phyloP scores from a whole-genome alignment of 2,888 invertebrate genomes.

The Maniola hyperantus region DNA sequence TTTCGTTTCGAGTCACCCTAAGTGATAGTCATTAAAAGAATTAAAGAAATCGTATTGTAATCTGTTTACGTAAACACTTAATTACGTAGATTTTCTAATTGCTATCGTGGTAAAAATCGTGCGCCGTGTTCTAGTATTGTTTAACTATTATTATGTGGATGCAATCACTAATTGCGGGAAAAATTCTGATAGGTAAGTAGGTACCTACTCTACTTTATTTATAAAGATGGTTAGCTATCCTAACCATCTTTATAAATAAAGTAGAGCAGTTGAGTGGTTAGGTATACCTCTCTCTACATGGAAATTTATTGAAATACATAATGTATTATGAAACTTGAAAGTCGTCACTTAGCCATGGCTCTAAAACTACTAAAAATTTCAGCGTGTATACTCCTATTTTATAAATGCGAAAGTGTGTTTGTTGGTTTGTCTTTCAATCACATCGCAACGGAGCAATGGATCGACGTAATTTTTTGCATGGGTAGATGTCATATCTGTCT shows the following conservation, averaged over 20 bases:
- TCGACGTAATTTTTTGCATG: too few species aligned
- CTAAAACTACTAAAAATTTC: too few species aligned
- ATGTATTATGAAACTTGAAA: neutral
- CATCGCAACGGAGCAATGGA: too few species aligned
- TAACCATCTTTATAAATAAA: too few species aligned
- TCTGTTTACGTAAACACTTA: conserved; percentile 36
- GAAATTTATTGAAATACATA: too few species aligned
- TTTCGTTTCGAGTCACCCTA: conserved; percentile 19
- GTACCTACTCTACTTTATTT: conserved; percentile 2
- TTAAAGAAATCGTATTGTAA: conserved; percentile 36
- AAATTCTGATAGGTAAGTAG: conserved; percentile 23
- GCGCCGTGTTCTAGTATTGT: conserved; percentile 49
- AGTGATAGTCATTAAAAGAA: conserved; percentile 26
- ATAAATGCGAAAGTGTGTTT: too few species aligned
- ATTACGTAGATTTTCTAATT: conserved; percentile 47
- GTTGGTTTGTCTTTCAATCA: too few species aligned
- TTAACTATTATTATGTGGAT: conserved; percentile 45
- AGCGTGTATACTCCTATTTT: too few species aligned
- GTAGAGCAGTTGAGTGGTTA: too few species aligned
- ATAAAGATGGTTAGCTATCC: neutral
- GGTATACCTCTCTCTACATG: too few species aligned
- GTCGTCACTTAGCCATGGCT: too few species aligned
- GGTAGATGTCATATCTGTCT: too few species aligned
- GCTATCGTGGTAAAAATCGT: conserved; percentile 53
- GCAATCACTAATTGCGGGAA: conserved; percentile 47